These are phyloP conservation scores for Numida meleagris DNA, from an alignment of 2,113 vertebrate species.

Conservation along the genomic window DNA sequence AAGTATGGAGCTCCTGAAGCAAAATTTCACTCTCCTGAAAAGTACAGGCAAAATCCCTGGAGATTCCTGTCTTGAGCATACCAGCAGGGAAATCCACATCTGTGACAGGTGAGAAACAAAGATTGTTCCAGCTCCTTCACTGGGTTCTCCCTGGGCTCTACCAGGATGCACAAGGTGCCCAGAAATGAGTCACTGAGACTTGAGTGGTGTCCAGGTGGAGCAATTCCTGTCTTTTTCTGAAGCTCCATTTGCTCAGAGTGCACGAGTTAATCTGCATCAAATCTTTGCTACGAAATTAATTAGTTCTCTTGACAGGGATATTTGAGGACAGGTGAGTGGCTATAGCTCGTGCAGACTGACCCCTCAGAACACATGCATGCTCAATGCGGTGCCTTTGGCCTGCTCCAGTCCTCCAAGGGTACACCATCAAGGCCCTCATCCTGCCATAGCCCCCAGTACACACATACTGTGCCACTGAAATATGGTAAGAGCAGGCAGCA, in stretches of 20 bases:
- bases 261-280: rapidly evolving
- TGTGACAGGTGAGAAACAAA: not conserved
- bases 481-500: not conserved
- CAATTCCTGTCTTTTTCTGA: not conserved
- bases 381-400: not conserved
- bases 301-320: not conserved
- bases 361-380: not conserved
- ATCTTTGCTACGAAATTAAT: not conserved
- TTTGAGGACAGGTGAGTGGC: not conserved
- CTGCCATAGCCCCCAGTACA: not conserved
- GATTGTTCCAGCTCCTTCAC: not conserved
- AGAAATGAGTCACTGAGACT: not conserved
- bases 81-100: not conserved
- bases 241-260: not conserved
- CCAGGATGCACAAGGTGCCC: not conserved
- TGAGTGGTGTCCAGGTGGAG: not conserved
- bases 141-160: not conserved
- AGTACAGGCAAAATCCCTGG: not conserved
- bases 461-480: rapidly evolving
- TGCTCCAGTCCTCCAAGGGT: not conserved
- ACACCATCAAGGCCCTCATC: not conserved
- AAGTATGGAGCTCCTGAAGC: not conserved
- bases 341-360: not conserved
- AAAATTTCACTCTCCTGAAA: not conserved
- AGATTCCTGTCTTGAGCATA: not conserved